Evolutionary conservation across 2,113 vertebrate genomes (phyloP).

Genomic region (Chiloscyllium plagiosum): DNA sequence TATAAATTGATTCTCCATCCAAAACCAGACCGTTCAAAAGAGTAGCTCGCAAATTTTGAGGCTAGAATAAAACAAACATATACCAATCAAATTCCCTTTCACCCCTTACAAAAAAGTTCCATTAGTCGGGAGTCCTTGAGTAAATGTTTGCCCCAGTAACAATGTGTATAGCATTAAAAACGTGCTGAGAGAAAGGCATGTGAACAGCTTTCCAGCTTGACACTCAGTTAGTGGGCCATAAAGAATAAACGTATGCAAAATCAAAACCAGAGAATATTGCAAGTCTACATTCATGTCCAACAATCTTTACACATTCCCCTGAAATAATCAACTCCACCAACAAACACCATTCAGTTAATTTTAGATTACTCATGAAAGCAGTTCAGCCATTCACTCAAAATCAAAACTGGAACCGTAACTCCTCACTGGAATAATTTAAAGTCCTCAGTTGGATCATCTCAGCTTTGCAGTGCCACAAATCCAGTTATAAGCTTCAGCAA

Average conservation of each 20-base stretch:
- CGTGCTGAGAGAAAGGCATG: not conserved
- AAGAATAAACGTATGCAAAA: not conserved
- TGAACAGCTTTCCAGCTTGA: not conserved
- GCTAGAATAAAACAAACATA: not conserved
- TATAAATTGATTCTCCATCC: constrained; percentile 88
- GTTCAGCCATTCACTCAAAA: not conserved
- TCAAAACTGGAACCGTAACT: too few species aligned
- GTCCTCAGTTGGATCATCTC: not conserved
- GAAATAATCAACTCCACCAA: not conserved
- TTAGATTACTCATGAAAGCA: not conserved
- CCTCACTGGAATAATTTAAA: too few species aligned
- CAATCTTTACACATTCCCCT: not conserved
- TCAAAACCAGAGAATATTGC: not conserved
- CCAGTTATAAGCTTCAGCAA: not conserved
- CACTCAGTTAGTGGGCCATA: not conserved
- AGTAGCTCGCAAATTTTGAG: constrained; percentile 49
- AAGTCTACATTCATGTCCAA: not conserved
- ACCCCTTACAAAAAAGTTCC: not conserved
- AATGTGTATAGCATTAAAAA: not conserved
- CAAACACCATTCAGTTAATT: not conserved
- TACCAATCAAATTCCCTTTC: not conserved
- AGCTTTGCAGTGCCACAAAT: not conserved
- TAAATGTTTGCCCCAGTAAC: not conserved
- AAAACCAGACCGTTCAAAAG: constrained; percentile 66
- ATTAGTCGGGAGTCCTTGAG: not conserved